These are phyloP conservation scores for Mamestra brassicae DNA, from an alignment of 2,888 invertebrate species.

Conservation along the genomic window DNA sequence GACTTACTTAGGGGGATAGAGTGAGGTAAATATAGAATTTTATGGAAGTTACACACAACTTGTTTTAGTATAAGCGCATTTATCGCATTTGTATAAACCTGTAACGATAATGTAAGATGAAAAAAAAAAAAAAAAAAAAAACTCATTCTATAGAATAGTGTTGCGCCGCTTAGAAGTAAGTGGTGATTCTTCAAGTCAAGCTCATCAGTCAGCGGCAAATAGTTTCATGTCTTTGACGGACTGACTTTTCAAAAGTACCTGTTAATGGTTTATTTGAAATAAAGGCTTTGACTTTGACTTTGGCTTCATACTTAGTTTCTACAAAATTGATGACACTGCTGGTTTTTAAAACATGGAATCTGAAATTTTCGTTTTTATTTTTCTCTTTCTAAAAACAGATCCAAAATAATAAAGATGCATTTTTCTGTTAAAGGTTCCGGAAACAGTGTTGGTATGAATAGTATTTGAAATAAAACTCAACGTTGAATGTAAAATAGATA, in stretches of 20 bases:
- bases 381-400: background rate
- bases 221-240: too few relatives aligned
- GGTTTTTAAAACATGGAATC: background rate
- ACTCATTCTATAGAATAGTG: background rate
- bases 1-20: background rate
- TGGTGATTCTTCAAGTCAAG: background rate
- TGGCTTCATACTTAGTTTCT: background rate
- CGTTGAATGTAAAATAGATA: background rate
- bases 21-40: background rate
- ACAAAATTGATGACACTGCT: background rate
- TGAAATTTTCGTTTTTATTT: background rate
- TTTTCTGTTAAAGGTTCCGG: background rate
- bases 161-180: background rate
- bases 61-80: too few relatives aligned
- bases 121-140: too few relatives aligned
- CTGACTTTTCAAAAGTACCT: too few relatives aligned
- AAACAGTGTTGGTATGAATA: background rate
- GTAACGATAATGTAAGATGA: too few relatives aligned
- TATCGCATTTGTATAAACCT: too few relatives aligned
- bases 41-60: background rate
- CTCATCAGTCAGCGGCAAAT: too few relatives aligned
- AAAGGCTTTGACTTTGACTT: too few relatives aligned
- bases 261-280: too few relatives aligned
- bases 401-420: background rate
- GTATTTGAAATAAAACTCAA: constrained; percentile 25